These are phyloP conservation scores for Cylas formicarius DNA, from an alignment of 1,140 invertebrate species.

Conservation along the genomic window DNA sequence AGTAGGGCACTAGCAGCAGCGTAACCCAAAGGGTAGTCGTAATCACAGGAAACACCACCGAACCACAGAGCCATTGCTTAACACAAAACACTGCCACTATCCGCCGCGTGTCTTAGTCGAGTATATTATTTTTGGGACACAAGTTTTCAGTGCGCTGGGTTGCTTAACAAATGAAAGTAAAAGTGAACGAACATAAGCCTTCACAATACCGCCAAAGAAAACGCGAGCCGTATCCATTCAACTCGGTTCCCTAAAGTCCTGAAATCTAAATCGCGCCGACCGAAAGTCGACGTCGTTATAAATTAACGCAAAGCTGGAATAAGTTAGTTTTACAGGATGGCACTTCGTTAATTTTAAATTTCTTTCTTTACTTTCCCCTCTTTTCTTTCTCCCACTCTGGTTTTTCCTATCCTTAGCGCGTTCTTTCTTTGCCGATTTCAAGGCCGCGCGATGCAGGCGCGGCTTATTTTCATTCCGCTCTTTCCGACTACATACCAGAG, in stretches of 20 bases:
- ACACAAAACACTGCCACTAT: slow-evolving; percentile 28
- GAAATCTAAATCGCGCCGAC: slow-evolving; percentile 13
- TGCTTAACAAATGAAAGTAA: slow-evolving; percentile 44
- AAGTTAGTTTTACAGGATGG: slow-evolving; percentile 26
- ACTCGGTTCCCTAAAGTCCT: slow-evolving; percentile 26
- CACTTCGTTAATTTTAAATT: slow-evolving; percentile 40
- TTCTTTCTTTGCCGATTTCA: slow-evolving; percentile 42
- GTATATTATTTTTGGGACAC: slow-evolving; percentile 39
- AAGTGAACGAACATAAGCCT: slow-evolving; percentile 39
- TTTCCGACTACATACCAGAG: slow-evolving; percentile 21
- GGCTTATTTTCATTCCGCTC: slow-evolving; percentile 25
- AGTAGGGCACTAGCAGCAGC: slow-evolving; percentile 26
- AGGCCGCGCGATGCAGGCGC: slow-evolving; percentile 32
- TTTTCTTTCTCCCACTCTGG: slow-evolving; percentile 37
- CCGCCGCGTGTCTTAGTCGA: slow-evolving; percentile 21
- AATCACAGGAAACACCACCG: slow-evolving; percentile 31
- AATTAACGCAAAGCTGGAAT: slow-evolving; percentile 18
- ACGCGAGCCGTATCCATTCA: slow-evolving; percentile 21
- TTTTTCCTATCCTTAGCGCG: slow-evolving; percentile 39
- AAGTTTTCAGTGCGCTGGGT: slow-evolving; percentile 33
- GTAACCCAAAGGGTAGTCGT: slow-evolving; percentile 30
- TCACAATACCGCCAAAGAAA: slow-evolving; percentile 26
- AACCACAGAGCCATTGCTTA: slow-evolving; percentile 35
- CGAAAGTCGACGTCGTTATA: slow-evolving; percentile 14
- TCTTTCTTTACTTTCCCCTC: slow-evolving; percentile 43